Conservation (phyloP, 1,140 invertebrate genomes). For the Lucilia cuprina region DNA sequence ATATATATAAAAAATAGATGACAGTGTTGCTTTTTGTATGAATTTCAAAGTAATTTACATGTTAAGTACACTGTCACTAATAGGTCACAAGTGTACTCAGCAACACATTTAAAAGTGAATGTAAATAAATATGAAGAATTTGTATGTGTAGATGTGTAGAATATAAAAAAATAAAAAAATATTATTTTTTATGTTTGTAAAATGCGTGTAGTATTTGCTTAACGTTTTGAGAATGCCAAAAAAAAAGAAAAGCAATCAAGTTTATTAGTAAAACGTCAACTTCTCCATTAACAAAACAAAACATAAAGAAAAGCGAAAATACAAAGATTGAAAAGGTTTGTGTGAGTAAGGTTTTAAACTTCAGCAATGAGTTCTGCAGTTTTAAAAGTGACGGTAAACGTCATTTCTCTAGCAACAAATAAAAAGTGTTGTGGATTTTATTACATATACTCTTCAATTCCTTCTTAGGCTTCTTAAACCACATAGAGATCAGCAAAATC, state of each 20-base stretch:
- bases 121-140: too few species aligned
- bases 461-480: too few species aligned
- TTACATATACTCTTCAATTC: too few species aligned
- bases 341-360: too few species aligned
- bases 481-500: too few species aligned
- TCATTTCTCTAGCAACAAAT: too few species aligned
- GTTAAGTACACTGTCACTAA: slow-evolving; percentile 2
- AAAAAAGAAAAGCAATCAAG: not conserved
- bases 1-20: not conserved
- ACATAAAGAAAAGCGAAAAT: not conserved
- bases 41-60: not conserved
- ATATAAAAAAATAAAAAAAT: too few species aligned
- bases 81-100: not conserved
- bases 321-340: not conserved
- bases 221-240: not conserved
- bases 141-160: too few species aligned
- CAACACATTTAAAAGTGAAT: not conserved
- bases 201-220: not conserved
- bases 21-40: not conserved
- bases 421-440: too few species aligned
- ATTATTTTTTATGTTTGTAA: not conserved
- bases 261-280: slow-evolving; percentile 2
- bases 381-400: too few species aligned
- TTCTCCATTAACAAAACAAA: not conserved
- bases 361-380: too few species aligned